Percentiles rank a stretch among this genome's conserved stretches.
These are phyloP conservation scores for Philopedon plagiatum DNA, from an alignment of 2,888 invertebrate genomes.

Conservation along the genomic window DNA sequence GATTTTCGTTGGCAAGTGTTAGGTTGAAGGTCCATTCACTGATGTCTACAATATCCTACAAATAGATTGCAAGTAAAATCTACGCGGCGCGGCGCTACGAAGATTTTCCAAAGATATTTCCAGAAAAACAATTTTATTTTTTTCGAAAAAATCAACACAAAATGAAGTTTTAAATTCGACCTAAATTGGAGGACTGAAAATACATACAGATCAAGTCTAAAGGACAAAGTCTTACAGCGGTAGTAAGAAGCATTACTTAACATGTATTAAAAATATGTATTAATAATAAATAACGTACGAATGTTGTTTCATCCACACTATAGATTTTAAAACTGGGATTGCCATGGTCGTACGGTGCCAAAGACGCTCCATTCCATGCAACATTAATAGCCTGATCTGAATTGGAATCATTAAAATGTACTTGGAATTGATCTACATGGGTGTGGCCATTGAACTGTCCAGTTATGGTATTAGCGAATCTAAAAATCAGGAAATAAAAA, in stretches of 20 bases:
- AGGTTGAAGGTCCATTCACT: conserved; percentile 84
- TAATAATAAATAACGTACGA: conserved; percentile 53
- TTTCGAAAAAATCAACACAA: too few relatives aligned
- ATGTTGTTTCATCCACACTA: conserved; percentile 56
- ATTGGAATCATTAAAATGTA: conserved; percentile 75
- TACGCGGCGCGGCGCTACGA: too few relatives aligned
- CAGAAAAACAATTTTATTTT: too few relatives aligned
- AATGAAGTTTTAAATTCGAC: too few relatives aligned
- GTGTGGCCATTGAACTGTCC: conserved; percentile 90
- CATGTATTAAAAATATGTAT: too few relatives aligned
- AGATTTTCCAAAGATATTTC: too few relatives aligned
- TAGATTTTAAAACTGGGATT: conserved; percentile 71
- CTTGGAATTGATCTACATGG: conserved; percentile 81
- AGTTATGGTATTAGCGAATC: conserved; percentile 84
- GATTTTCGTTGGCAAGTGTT: conserved; percentile 77
- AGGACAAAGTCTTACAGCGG: too few relatives aligned
- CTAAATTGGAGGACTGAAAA: too few relatives aligned
- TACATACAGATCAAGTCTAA: too few relatives aligned
- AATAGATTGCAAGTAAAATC: too few relatives aligned
- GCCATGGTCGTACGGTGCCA: conserved; percentile 80
- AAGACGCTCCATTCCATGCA: conserved; percentile 87
- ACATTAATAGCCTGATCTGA: conserved; percentile 75
- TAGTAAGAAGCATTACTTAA: too few relatives aligned
- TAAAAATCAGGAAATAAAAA: too few relatives aligned
- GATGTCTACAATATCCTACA: conserved; percentile 76